Evolutionary conservation across 2,888 invertebrate genomes (phyloP).

Genomic region (Hymenopus coronatus): DNA sequence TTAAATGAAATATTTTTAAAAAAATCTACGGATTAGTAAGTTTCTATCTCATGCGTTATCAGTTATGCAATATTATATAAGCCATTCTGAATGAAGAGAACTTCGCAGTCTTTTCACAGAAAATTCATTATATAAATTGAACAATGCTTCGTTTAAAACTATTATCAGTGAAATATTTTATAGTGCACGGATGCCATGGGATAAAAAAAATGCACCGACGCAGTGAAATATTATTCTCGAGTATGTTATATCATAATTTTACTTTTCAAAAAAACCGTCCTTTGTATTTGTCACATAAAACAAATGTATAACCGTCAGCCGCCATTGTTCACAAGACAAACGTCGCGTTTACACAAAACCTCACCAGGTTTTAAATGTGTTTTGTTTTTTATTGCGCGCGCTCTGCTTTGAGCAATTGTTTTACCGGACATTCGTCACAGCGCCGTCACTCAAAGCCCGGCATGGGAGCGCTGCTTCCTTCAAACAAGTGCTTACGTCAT

Average conservation of each 20-base stretch:
- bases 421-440: neutral
- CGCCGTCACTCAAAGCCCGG: neutral
- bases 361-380: neutral
- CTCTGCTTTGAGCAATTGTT: neutral
- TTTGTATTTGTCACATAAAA: neutral
- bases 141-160: too few relatives aligned
- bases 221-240: neutral
- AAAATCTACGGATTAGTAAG: too few relatives aligned
- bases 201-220: neutral
- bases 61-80: too few relatives aligned
- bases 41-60: too few relatives aligned
- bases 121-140: too few relatives aligned
- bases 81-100: too few relatives aligned
- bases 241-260: too few relatives aligned
- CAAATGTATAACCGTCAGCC: neutral
- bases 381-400: neutral
- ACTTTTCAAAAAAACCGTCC: too few relatives aligned
- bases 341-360: neutral
- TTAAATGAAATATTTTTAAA: too few relatives aligned
- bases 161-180: neutral
- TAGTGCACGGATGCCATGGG: neutral
- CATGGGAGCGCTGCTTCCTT: neutral
- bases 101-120: too few relatives aligned
- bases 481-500: neutral
- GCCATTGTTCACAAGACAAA: neutral